Evolutionary conservation across 2,113 vertebrate species (phyloP), one percentile per base, ranked within the genome.

Genomic region (Antidorcas marsupialis): DNA sequence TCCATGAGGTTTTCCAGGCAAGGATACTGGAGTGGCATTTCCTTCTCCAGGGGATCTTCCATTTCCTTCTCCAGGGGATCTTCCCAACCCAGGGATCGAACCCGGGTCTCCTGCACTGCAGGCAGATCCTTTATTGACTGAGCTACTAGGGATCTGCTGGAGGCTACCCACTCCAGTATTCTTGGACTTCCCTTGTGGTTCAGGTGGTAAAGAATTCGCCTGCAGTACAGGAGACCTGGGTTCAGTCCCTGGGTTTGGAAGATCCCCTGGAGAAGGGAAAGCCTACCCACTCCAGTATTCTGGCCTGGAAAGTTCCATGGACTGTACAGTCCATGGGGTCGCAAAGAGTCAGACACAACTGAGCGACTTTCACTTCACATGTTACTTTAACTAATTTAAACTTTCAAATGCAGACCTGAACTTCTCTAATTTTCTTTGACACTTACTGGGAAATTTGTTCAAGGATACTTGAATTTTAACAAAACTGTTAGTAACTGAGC

Each of bases 361-460:
- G 30, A 64, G 30, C 6, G 0, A 64, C 62, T 64, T 33, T 64
- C 62, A n/a, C 62, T 64, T 64, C 14, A n/a, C 64, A 21, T 71
- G 30, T 92, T 16, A 50, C 71, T 87, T 87, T 87, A 79, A 76
- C 55, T 83, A 39, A 47, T 84, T 59, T 59, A 52, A 94, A 76
- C 39, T 86, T 89, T 52, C 87, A 95, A n/a, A 92, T 82, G 55
- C 7, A 79, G 59, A 59, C 57, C 59, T 84, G 67, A 89, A 89
- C 36, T 94, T 94, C 47, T 52, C 39, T 88, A 19, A 62, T 81
- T 97, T 90, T 47, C 59, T 84, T 83, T 91, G 62, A 79, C 52
- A n/a, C 76, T 89, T 91, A 21, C 4, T 76, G 88, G 91, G 57
- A 92, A 96, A 78, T 97, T 53, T 83, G 33, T 95, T 95, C 59